Conservation (phyloP, 2,888 invertebrate genomes). For the Sarcophaga variegata region DNA sequence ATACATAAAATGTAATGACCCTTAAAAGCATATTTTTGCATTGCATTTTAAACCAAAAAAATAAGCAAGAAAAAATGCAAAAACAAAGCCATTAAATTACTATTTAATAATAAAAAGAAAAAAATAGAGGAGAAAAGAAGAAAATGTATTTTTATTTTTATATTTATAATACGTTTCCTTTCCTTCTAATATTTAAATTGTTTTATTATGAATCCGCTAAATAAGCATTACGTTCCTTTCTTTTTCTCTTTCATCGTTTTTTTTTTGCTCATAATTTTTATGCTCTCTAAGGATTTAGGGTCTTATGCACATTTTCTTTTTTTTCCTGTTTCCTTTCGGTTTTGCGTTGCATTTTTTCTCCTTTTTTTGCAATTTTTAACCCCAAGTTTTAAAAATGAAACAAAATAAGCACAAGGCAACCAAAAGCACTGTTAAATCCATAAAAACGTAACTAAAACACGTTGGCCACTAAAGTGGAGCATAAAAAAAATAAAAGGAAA, state of each 20-base stretch:
- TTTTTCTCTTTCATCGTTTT: too few relatives aligned
- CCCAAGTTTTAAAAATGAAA: neutral
- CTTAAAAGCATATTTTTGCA: neutral
- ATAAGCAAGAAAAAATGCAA: neutral
- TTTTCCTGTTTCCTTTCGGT: too few relatives aligned
- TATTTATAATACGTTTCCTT: slow-evolving; percentile 5
- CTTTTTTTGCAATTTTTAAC: slow-evolving; percentile 13
- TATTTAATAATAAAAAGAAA: too few relatives aligned
- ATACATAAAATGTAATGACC: neutral
- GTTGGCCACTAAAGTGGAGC: slow-evolving; percentile 46
- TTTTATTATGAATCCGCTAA: slow-evolving; percentile 32
- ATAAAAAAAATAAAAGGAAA: neutral
- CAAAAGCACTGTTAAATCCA: slow-evolving; percentile 42
- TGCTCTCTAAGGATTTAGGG: slow-evolving; percentile 35
- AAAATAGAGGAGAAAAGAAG: too few relatives aligned
- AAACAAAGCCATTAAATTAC: too few relatives aligned
- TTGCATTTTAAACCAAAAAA: neutral
- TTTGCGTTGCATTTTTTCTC: neutral
- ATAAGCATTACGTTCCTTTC: slow-evolving; percentile 18
- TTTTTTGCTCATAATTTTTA: neutral
- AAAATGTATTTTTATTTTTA: neutral
- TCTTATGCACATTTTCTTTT: too few relatives aligned
- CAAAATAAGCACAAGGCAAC: slow-evolving; percentile 27
- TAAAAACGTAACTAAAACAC: slow-evolving; percentile 53
- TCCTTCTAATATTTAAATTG: slow-evolving; percentile 21